Evolutionary conservation across 2,113 vertebrate species (phyloP).

Genomic region (Neotoma lepida): DNA sequence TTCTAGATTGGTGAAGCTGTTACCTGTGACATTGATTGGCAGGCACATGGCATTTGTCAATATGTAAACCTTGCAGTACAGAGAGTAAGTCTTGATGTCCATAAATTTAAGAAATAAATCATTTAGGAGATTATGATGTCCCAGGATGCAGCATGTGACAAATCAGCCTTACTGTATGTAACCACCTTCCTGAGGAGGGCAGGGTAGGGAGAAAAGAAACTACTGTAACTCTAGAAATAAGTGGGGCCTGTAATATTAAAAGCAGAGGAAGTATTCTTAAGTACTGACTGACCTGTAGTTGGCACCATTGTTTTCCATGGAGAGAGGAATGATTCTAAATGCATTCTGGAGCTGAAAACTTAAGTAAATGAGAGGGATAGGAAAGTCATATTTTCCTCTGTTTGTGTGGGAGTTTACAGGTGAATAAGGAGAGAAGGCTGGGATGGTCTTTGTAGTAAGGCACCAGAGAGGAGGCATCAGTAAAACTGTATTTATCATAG

Average conservation of each 20-base stretch:
- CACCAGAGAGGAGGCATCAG: neutral
- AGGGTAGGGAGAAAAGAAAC: neutral
- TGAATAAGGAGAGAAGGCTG: too few relatives aligned
- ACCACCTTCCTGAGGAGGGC: neutral
- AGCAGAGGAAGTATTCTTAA: neutral
- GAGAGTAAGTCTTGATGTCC: neutral
- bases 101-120: neutral
- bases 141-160: neutral
- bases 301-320: neutral
- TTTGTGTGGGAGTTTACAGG: neutral
- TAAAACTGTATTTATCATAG: neutral
- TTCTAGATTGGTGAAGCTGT: neutral
- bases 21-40: neutral
- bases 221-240: neutral
- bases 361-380: neutral
- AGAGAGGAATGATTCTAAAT: neutral
- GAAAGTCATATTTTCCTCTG: neutral
- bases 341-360: neutral
- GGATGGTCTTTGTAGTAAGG: neutral
- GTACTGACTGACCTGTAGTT: neutral
- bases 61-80: neutral
- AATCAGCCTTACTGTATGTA: neutral
- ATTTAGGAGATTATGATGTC: neutral
- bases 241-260: neutral
- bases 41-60: neutral